A percentile compares a stretch with the other conserved stretches of the same genome.
Evolutionary conservation across 2,888 invertebrate genomes (phyloP).

Genomic region (Trachelus iudaicus): DNA sequence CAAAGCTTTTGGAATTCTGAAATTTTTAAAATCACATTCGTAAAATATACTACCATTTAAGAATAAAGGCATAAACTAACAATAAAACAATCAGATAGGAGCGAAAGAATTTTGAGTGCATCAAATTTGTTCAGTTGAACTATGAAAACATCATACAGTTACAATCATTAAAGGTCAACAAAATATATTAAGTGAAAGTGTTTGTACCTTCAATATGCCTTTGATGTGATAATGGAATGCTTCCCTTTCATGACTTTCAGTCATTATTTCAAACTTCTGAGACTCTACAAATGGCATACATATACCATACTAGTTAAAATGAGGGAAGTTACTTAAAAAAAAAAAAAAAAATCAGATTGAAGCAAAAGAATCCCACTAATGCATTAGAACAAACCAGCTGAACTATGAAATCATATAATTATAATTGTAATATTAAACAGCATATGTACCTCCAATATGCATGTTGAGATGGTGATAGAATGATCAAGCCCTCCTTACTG

Average conservation of each 20-base stretch:
- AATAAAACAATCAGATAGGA: constrained; percentile 67
- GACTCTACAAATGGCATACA: neutral
- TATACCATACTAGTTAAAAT: neutral
- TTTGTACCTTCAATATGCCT: neutral
- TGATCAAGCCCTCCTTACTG: no score
- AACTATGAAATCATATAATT: no score
- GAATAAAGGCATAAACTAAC: neutral
- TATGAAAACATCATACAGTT: constrained; percentile 55
- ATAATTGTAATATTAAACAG: no score
- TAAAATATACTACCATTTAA: neutral
- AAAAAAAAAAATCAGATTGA: no score
- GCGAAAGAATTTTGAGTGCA: constrained; percentile 59
- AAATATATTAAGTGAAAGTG: neutral
- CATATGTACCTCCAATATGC: no score
- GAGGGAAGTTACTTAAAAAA: no score
- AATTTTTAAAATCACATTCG: neutral
- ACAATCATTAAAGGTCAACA: neutral
- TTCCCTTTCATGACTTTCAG: no score
- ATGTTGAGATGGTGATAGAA: no score
- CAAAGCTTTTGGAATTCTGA: neutral
- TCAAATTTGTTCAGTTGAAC: constrained; percentile 60
- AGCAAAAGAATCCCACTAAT: no score
- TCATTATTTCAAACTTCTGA: neutral
- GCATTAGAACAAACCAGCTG: no score
- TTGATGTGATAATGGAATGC: neutral